A percentile compares a stretch with the other conserved stretches of the same genome.
phyloP scores from a whole-genome alignment of 1,140 invertebrate genomes.

The Aphelinus atriplicis region DNA sequence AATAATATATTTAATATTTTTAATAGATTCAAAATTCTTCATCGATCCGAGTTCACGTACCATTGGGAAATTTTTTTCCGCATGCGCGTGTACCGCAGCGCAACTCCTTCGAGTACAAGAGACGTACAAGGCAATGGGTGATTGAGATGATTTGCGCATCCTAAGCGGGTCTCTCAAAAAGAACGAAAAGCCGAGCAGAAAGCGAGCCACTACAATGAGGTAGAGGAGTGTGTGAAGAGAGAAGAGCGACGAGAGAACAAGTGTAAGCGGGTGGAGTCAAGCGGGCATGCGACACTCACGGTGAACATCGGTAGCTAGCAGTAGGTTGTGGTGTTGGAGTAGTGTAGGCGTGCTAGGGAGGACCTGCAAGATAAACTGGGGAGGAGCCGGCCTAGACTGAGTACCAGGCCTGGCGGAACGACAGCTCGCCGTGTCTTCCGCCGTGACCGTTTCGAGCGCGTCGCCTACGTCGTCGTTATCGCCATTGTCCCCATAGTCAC shows the following conservation, averaged over 20 bases:
- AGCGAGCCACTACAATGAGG: no score
- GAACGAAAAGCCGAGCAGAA: no score
- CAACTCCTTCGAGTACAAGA: no score
- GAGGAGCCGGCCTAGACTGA: conserved; percentile 57
- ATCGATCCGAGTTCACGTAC: no score
- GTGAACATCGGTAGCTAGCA: conserved; percentile 74
- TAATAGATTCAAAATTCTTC: no score
- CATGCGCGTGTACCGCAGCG: no score
- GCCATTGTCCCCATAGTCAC: background rate
- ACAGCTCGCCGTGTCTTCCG: background rate
- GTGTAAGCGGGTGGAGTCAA: background rate
- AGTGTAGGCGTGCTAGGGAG: conserved; percentile 72
- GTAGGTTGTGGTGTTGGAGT: conserved; percentile 73
- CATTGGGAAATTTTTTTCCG: no score
- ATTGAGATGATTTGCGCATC: no score
- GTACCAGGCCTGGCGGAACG: conserved; percentile 12
- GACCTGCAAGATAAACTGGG: conserved; percentile 80
- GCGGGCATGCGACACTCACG: conserved; percentile 76
- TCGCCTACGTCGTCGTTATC: background rate
- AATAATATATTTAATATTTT: no score
- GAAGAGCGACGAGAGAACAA: background rate
- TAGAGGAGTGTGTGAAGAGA: background rate
- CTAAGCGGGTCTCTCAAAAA: no score
- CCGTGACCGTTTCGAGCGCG: conserved; percentile 2
- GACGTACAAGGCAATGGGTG: no score